phyloP scores from a whole-genome alignment of 2,797 vertebrate species.

The Eulemur albifrons region DNA sequence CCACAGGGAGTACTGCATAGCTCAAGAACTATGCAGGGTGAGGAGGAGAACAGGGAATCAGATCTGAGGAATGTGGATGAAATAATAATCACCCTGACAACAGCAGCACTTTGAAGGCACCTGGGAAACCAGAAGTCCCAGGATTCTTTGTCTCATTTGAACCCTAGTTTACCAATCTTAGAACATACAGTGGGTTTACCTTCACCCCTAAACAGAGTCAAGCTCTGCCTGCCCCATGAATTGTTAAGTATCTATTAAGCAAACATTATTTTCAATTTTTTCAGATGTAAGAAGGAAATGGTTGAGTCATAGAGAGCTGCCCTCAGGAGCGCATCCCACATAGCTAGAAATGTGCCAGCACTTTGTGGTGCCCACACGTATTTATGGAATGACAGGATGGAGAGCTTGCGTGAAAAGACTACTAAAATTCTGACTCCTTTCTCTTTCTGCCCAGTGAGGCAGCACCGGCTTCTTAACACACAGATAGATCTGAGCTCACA shows the following conservation, averaged over 20 bases:
- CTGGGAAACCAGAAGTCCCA: not conserved
- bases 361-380: not conserved
- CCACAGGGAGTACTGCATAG: not conserved
- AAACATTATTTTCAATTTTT: not conserved
- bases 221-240: not conserved
- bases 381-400: not conserved
- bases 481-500: not conserved
- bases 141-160: not conserved
- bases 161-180: not conserved
- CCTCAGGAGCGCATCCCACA: not conserved
- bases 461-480: not conserved
- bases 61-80: not conserved
- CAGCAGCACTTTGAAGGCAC: not conserved
- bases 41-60: not conserved
- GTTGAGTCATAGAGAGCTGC: not conserved
- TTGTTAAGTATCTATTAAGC: not conserved
- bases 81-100: not conserved
- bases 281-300: not conserved
- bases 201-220: not conserved
- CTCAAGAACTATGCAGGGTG: not conserved
- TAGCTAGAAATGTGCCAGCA: not conserved
- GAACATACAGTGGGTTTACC: not conserved
- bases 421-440: not conserved
- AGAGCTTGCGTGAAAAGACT: not conserved
- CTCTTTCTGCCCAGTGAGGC: not conserved